phyloP scores from a whole-genome alignment of 92 coral and sea anemone species.

The Scolanthus callimorphus region DNA sequence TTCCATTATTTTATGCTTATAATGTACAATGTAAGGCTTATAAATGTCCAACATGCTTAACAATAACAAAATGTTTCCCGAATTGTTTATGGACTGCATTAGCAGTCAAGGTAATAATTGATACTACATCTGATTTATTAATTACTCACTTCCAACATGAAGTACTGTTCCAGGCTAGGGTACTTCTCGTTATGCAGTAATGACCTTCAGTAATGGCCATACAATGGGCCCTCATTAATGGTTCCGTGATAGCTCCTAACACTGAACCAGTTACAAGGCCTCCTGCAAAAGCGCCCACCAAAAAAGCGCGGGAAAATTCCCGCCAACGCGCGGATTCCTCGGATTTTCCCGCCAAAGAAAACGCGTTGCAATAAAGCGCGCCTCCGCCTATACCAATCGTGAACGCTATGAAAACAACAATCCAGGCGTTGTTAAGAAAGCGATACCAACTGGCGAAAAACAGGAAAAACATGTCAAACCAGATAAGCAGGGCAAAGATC shows the following conservation, averaged over 20 bases:
- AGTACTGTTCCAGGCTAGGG: background rate
- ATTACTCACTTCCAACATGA: background rate
- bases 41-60: too few relatives aligned
- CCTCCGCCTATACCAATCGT: background rate
- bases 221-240: background rate
- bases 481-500: conserved; percentile 1
- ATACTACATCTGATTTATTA: too few relatives aligned
- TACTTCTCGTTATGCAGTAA: conserved; percentile 3
- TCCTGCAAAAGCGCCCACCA: conserved; percentile 4
- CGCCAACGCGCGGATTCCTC: background rate
- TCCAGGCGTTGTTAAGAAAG: background rate
- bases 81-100: too few relatives aligned
- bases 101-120: too few relatives aligned
- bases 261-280: background rate
- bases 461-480: background rate
- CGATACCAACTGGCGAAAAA: background rate
- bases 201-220: background rate
- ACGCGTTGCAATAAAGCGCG: conserved; percentile 2
- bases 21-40: too few relatives aligned
- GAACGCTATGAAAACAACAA: background rate
- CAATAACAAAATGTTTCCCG: too few relatives aligned
- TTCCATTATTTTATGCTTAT: too few relatives aligned
- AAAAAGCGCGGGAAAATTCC: conserved; percentile 10
- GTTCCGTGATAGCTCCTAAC: conserved; percentile 1
- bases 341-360: conserved; percentile 6